Evolutionary conservation across 2,113 vertebrate species (phyloP), one percentile per base, ranked within the genome.

Genomic region (Galbula dea): DNA sequence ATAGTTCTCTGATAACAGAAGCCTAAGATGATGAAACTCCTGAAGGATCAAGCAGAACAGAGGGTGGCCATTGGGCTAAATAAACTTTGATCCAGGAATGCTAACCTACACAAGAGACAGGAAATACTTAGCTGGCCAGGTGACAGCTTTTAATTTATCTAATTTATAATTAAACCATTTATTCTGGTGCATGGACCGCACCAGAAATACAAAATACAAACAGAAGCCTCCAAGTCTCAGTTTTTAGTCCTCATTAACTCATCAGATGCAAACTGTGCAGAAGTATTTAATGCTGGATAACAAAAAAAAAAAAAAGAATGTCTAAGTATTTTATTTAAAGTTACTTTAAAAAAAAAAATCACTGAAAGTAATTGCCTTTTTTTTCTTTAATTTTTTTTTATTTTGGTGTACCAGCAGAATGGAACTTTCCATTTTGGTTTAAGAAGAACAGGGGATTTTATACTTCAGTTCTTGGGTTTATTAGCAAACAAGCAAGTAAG

Each of bases 231-330:
- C 79, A 49, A 59, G 9, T n/a, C 66, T 61, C 24, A 49, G 58
- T 45, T 72, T 68, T 69, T 48, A 72, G 21, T 76, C 20, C 22
- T 84, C 48, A 23, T 41, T 32, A 88, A 62, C 24, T 73, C 30
- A 69, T 55, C 19, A 46, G 52, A 54, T 67, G n/a, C 22, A 87
- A 91, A 91, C 58, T 48, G 17, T 52, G 45, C 36, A 15, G 18
- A 78, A 62, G 10, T 32, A 48, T 14, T 48, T 30, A 79, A 65
- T 23, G 21, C 21, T 9, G 15, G 19, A 48, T 58, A 17, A 36
- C 1, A 61, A 11, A 41, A 1, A 41, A 0, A 65, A 17, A 41
- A 1, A 3, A 14, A 13, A 14, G 27, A 39, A 46, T 15, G n/a
- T 2, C 15, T 15, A 45, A 59, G 12, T 34, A 15, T n/a, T 86